Conservation (phyloP, 2,888 invertebrate genomes). For the Cyclophora albipunctata region DNA sequence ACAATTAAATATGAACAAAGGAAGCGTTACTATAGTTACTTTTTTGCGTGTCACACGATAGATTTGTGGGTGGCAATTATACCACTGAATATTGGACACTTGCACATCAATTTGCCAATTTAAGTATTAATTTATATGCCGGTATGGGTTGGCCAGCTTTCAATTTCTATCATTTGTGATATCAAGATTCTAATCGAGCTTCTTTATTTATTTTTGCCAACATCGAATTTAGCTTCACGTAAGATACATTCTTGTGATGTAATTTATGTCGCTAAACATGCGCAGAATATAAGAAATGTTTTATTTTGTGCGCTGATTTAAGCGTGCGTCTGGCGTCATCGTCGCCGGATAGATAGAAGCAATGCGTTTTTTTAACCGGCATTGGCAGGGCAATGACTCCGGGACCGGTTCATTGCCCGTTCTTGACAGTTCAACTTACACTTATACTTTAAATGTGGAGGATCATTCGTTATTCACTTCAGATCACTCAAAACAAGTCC, state of each 20-base stretch:
- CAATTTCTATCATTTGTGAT: background rate
- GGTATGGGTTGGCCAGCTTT: no score
- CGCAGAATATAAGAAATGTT: constrained; percentile 1
- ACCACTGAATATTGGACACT: background rate
- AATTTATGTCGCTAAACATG: no score
- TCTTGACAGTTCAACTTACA: constrained; percentile 75
- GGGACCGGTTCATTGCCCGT: constrained; percentile 69
- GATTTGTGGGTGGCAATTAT: constrained; percentile 40
- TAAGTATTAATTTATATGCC: background rate
- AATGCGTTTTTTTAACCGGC: constrained; percentile 70
- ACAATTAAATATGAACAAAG: constrained; percentile 60
- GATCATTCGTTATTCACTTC: constrained; percentile 50
- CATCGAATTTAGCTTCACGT: no score
- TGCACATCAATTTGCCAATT: constrained; percentile 1
- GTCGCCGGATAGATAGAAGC: constrained; percentile 54
- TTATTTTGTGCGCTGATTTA: constrained; percentile 35
- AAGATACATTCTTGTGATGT: no score
- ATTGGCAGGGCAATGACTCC: constrained; percentile 69
- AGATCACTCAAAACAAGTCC: constrained; percentile 24
- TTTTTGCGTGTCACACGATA: constrained; percentile 57
- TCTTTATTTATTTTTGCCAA: no score
- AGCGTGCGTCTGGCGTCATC: constrained; percentile 40
- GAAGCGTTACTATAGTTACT: constrained; percentile 44
- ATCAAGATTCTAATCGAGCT: no score
- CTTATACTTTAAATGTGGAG: constrained; percentile 51